Evolutionary conservation across 2,113 vertebrate species (phyloP).

Genomic region (Pluvianellus socialis): DNA sequence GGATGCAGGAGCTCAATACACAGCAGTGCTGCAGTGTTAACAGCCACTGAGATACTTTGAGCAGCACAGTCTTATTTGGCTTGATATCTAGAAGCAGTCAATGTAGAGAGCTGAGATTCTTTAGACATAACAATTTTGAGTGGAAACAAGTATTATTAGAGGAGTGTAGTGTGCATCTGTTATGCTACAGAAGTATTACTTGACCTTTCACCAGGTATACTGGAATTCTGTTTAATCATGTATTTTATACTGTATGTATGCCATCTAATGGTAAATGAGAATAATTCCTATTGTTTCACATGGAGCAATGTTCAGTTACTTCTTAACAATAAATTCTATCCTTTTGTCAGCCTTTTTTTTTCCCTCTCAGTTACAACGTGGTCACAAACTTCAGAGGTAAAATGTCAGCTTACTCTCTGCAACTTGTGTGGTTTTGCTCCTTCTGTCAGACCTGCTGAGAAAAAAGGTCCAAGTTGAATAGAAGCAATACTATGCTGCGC

Average conservation of each 20-base stretch:
- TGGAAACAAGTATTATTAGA: constrained; percentile 12
- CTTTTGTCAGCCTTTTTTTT: not conserved
- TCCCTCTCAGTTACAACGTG: not conserved
- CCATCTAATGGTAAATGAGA: constrained; percentile 72
- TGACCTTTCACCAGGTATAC: constrained; percentile 44
- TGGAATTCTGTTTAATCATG: constrained; percentile 5
- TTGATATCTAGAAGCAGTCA: not conserved
- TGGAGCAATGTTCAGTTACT: not conserved
- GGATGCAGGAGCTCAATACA: not conserved
- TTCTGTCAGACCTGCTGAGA: not conserved
- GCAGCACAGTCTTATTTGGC: not conserved
- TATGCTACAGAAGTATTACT: not conserved
- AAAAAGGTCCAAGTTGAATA: not conserved
- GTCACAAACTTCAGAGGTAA: not conserved
- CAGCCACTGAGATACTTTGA: not conserved
- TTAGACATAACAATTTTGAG: not conserved
- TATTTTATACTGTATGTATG: constrained; percentile 62
- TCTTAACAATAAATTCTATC: not conserved
- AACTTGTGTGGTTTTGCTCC: not conserved
- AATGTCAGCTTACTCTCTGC: not conserved
- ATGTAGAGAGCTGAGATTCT: not conserved
- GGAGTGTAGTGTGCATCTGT: not conserved
- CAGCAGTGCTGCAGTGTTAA: not conserved
- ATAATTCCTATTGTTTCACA: constrained; percentile 44
- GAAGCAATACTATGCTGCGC: not conserved